A percentile compares a stretch with the other conserved stretches of the same genome.
phyloP scores from a whole-genome alignment of 2,797 vertebrate genomes.

The Distichodus sexfasciatus region DNA sequence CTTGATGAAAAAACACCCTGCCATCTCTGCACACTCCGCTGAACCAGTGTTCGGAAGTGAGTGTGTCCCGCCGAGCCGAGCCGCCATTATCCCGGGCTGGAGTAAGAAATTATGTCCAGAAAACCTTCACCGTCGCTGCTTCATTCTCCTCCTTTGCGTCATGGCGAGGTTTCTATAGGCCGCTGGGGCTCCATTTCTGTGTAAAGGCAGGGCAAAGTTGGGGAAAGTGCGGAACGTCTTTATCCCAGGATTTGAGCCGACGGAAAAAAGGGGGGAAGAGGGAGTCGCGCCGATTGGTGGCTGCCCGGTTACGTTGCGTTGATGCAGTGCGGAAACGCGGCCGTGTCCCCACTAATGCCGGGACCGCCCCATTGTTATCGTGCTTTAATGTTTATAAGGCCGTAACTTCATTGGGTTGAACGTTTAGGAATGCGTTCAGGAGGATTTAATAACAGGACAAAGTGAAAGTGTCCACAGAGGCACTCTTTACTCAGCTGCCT shows the following conservation, averaged over 20 bases:
- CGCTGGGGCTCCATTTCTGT: constrained; percentile 71
- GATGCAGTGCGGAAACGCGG: constrained; percentile 7
- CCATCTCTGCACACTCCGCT: constrained; percentile 94
- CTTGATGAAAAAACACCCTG: constrained; percentile 95
- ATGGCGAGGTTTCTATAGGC: constrained; percentile 69
- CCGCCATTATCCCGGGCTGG: constrained; percentile 86
- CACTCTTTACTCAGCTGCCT: too few relatives aligned
- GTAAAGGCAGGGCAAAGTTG: constrained; percentile 72
- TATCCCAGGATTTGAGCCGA: constrained; percentile 44
- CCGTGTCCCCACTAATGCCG: too few relatives aligned
- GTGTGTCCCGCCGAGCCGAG: constrained; percentile 86
- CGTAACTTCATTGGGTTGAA: too few relatives aligned
- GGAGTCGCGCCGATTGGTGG: not conserved
- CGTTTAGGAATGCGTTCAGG: too few relatives aligned
- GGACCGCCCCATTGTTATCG: too few relatives aligned
- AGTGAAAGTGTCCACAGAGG: too few relatives aligned
- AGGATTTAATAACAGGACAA: too few relatives aligned
- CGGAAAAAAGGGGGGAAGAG: constrained; percentile 17
- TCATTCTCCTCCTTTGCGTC: constrained; percentile 55
- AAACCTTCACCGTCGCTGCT: constrained; percentile 40
- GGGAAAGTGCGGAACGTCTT: constrained; percentile 42
- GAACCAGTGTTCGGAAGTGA: constrained; percentile 94
- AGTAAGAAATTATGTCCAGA: too few relatives aligned
- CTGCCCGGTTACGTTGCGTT: not conserved
- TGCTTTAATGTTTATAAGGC: too few relatives aligned